Percentiles rank a stretch among this genome's conserved stretches.
phyloP scores from a whole-genome alignment of 2,113 vertebrate genomes.

The Bos taurus region DNA sequence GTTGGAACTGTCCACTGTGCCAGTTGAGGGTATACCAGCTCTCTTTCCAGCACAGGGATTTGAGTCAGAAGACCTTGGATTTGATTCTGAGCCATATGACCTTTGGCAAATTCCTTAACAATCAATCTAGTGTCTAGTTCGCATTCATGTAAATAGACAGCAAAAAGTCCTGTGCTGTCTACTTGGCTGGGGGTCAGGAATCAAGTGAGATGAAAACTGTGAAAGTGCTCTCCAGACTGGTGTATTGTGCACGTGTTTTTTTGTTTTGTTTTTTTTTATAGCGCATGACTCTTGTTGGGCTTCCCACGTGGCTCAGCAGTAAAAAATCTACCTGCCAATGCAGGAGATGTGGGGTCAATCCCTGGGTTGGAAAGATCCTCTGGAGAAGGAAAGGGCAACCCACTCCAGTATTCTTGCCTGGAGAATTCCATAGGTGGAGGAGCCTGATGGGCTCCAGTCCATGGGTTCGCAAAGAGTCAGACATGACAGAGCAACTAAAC shows the following conservation, averaged over 20 bases:
- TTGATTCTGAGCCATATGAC: neutral
- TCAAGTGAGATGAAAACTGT: neutral
- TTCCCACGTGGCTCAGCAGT: neutral
- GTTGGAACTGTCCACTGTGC: neutral
- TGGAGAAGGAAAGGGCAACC: neutral
- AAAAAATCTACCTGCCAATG: neutral
- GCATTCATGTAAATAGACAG: neutral
- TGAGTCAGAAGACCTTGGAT: neutral
- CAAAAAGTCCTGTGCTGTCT: neutral
- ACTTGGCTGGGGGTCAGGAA: neutral
- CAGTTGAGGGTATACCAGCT: neutral
- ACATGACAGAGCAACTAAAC: neutral
- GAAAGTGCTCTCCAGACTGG: neutral
- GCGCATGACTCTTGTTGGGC: neutral
- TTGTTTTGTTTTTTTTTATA: rapidly evolving
- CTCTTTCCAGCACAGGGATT: neutral
- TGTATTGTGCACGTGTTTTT: rapidly evolving
- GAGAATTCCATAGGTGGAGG: neutral
- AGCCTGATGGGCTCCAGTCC: neutral
- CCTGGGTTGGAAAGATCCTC: neutral
- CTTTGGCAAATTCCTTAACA: neutral
- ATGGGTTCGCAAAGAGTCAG: neutral
- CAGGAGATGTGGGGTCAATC: neutral
- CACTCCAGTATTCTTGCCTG: neutral
- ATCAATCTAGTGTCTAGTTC: neutral